Percentiles rank a stretch among this genome's conserved stretches.
Evolutionary conservation across 2,113 vertebrate species (phyloP).

Genomic region (Anoura caudifer): DNA sequence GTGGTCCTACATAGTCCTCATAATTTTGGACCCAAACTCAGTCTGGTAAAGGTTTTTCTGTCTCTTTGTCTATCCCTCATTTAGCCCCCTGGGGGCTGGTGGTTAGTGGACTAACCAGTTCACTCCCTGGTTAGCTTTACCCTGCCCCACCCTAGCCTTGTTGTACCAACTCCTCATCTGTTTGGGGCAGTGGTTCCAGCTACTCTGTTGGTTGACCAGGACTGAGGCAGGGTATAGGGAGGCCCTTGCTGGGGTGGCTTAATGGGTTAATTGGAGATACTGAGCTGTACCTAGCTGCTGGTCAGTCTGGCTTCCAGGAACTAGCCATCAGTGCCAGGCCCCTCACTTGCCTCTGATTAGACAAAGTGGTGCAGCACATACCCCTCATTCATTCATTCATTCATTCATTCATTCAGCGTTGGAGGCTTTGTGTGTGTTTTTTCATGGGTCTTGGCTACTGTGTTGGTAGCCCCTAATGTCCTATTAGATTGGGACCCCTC

Average conservation of each 20-base stretch:
- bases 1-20: not conserved
- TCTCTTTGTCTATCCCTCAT: not conserved
- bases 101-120: too few species aligned
- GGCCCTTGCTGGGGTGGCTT: not conserved
- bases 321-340: not conserved
- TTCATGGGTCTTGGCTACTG: not conserved
- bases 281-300: not conserved
- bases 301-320: conserved; percentile 49
- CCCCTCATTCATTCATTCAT: not conserved
- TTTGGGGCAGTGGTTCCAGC: not conserved
- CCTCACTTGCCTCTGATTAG: not conserved
- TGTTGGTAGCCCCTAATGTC: not conserved
- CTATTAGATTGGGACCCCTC: not conserved
- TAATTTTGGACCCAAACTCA: not conserved
- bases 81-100: not conserved
- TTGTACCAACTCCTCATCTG: not conserved
- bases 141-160: not conserved
- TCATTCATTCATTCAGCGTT: not conserved
- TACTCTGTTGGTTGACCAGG: not conserved
- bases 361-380: not conserved
- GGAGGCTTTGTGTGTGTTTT: not conserved
- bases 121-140: not conserved
- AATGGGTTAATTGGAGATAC: conserved; percentile 42
- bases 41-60: not conserved
- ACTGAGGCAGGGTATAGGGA: not conserved